A percentile compares a stretch with the other conserved stretches of the same genome.
Conservation (phyloP, 2,797 vertebrate species). For the Orientallactaga sibirica region DNA sequence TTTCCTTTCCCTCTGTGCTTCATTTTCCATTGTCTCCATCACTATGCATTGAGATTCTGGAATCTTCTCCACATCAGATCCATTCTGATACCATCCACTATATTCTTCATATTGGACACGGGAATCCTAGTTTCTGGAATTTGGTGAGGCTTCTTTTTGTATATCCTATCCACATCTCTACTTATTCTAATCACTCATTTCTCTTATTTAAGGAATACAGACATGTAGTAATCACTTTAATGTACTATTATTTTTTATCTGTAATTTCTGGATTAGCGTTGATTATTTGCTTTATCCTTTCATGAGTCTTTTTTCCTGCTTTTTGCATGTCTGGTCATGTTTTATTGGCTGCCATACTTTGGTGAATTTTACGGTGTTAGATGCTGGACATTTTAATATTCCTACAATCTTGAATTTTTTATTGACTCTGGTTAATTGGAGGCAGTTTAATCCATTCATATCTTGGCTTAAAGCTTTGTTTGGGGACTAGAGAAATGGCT, state of each 20-base stretch:
- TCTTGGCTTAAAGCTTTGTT: background rate
- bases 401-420: constrained; percentile 12
- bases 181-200: background rate
- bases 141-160: background rate
- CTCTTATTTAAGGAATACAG: background rate
- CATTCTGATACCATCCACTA: background rate
- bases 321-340: constrained; percentile 26
- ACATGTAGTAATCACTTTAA: background rate
- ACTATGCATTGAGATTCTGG: background rate
- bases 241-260: background rate
- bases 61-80: background rate
- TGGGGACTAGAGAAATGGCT: no score
- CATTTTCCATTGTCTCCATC: background rate
- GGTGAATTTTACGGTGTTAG: background rate
- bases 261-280: constrained; percentile 12
- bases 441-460: background rate
- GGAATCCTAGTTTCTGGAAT: background rate
- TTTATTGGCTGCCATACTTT: background rate
- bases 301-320: background rate
- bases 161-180: background rate
- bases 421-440: background rate
- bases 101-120: constrained; percentile 3
- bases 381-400: background rate
- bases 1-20: constrained; percentile 5
- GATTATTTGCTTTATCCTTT: background rate